phyloP scores from a whole-genome alignment of 2,113 vertebrate species.

The Pogonocichla stellata region DNA sequence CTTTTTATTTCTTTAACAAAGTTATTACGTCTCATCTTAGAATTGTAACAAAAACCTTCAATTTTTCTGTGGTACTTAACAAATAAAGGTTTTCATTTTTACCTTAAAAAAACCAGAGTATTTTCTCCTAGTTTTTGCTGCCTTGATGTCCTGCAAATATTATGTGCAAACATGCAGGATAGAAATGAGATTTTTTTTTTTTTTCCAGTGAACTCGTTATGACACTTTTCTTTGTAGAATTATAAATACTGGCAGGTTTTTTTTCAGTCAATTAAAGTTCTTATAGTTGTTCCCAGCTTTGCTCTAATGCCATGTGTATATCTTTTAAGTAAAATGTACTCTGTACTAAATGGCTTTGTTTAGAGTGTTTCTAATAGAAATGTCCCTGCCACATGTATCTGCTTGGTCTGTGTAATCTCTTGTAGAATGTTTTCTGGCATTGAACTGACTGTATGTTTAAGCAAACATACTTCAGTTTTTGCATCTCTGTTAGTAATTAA shows the following conservation, averaged over 20 bases:
- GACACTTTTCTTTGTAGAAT: conserved; percentile 5
- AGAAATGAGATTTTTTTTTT: background rate
- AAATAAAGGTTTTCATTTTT: background rate
- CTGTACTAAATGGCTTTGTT: conserved; percentile 22
- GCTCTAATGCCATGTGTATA: background rate
- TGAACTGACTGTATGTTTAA: background rate
- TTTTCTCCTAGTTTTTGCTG: background rate
- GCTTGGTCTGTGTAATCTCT: conserved; percentile 28
- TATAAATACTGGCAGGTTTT: conserved; percentile 14
- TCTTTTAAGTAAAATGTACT: conserved; percentile 14
- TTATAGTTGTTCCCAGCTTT: background rate
- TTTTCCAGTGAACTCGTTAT: background rate
- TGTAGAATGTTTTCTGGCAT: conserved; percentile 27
- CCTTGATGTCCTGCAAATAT: background rate
- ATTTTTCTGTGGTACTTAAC: background rate
- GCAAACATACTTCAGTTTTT: background rate
- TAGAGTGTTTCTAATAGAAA: conserved; percentile 34
- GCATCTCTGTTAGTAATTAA: conserved; percentile 9
- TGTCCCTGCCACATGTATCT: background rate
- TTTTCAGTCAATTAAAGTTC: background rate
- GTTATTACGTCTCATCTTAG: background rate
- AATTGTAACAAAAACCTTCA: background rate
- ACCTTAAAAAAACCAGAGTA: background rate
- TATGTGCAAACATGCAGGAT: background rate
- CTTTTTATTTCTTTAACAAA: background rate